phyloP scores from a whole-genome alignment of 2,113 vertebrate genomes.

The Phoenicopterus ruber region DNA sequence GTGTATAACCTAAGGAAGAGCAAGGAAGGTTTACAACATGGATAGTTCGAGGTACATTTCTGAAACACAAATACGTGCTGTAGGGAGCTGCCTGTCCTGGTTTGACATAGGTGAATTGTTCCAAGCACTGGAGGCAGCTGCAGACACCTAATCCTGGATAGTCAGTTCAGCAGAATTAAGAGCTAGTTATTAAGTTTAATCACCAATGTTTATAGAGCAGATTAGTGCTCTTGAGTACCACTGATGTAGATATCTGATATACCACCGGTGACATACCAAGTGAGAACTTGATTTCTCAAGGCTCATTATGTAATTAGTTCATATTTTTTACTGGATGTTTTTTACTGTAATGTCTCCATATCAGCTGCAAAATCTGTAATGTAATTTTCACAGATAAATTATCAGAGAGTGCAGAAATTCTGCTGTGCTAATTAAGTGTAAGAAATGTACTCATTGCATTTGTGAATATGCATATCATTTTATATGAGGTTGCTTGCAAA shows the following conservation, averaged over 20 bases:
- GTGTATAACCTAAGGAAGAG: background rate
- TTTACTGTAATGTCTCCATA: constrained; percentile 41
- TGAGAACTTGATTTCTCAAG: constrained; percentile 31
- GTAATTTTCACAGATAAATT: constrained; percentile 42
- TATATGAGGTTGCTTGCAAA: background rate
- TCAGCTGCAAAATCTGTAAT: constrained; percentile 24
- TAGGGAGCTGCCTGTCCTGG: background rate
- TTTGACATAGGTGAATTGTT: background rate
- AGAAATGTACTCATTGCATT: background rate
- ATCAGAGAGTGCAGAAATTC: constrained; percentile 2
- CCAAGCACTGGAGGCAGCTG: background rate
- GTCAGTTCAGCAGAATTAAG: constrained; percentile 26
- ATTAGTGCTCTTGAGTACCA: background rate
- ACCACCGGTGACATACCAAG: background rate
- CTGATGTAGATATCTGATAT: constrained; percentile 21
- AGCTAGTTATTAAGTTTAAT: constrained; percentile 52
- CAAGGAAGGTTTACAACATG: background rate
- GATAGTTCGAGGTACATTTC: background rate
- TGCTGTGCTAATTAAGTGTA: background rate
- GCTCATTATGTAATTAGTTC: constrained; percentile 46
- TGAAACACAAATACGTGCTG: background rate
- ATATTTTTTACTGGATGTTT: constrained; percentile 2
- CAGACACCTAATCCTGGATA: background rate
- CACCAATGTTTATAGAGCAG: constrained; percentile 19
- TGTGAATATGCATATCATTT: constrained; percentile 15